phyloP scores from a whole-genome alignment of 2,113 vertebrate species.

The Triplophysa siluroides region DNA sequence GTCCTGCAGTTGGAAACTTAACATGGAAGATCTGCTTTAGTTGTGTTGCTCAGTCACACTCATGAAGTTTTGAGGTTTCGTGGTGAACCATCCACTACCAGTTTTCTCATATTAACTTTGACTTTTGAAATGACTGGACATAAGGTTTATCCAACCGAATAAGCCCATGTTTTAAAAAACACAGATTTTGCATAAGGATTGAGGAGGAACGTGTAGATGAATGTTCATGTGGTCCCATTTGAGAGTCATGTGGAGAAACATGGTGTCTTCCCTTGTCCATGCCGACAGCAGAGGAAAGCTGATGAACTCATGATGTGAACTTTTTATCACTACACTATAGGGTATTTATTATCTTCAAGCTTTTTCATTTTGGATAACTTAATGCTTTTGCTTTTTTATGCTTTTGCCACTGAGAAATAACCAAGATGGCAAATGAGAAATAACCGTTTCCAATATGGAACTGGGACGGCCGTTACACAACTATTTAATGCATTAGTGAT shows the following conservation, averaged over 20 bases:
- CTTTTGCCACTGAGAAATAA: conserved; percentile 45
- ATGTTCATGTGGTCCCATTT: conserved; percentile 48
- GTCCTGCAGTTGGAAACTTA: conserved; percentile 64
- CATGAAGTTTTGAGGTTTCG: background rate
- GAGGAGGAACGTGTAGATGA: conserved; percentile 22
- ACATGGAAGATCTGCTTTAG: conserved; percentile 59
- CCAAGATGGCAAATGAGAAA: conserved; percentile 11
- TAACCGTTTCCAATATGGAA: conserved; percentile 33
- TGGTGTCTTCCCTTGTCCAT: conserved; percentile 72
- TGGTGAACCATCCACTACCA: background rate
- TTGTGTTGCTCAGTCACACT: background rate
- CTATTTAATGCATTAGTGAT: conserved; percentile 60
- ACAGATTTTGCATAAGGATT: conserved; percentile 6
- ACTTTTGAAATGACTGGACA: background rate
- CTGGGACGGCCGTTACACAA: conserved; percentile 59
- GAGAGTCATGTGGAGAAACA: conserved; percentile 61
- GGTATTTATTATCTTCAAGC: conserved; percentile 50
- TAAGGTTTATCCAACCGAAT: conserved; percentile 13
- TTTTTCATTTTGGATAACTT: conserved; percentile 45
- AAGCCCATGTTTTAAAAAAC: conserved; percentile 11
- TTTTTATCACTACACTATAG: conserved; percentile 65
- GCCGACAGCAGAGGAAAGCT: conserved; percentile 49
- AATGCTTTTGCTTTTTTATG: conserved; percentile 52
- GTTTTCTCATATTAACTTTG: background rate
- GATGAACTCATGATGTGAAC: conserved; percentile 52